Conservation (phyloP, 2,888 invertebrate species). For the Lasioglossum morio region DNA sequence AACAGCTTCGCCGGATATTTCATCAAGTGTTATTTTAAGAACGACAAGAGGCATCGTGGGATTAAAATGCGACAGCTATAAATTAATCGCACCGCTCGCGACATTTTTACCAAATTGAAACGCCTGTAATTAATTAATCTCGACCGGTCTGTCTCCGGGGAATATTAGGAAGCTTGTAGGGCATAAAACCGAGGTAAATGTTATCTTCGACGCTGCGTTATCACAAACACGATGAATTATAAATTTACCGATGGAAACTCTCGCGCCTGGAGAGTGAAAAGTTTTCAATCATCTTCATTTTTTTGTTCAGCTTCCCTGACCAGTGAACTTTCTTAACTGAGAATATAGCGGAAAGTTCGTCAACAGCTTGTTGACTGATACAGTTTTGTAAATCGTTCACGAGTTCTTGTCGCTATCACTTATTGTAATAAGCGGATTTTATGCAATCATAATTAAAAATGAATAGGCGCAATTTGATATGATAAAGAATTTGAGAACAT, state of each 20-base stretch:
- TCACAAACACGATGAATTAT: constrained; percentile 19
- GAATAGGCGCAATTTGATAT: no score
- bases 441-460: no score
- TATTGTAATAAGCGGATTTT: no score
- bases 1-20: background rate
- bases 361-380: no score
- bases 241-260: background rate
- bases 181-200: background rate
- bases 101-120: constrained; percentile 10
- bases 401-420: no score
- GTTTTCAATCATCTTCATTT: background rate
- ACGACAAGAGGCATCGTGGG: background rate
- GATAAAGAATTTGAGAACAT: no score
- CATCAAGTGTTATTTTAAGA: background rate
- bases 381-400: no score
- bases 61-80: background rate
- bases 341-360: background rate
- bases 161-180: constrained; percentile 6
- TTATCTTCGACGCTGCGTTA: background rate
- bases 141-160: background rate
- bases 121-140: constrained; percentile 28
- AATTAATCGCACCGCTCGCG: background rate
- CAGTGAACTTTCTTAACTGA: background rate
- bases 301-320: background rate
- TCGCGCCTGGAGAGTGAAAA: background rate